Base-by-base conservation (phyloP, 2,113 vertebrate species). In the Lepidiolamprologus cunningtoni region DNA sequence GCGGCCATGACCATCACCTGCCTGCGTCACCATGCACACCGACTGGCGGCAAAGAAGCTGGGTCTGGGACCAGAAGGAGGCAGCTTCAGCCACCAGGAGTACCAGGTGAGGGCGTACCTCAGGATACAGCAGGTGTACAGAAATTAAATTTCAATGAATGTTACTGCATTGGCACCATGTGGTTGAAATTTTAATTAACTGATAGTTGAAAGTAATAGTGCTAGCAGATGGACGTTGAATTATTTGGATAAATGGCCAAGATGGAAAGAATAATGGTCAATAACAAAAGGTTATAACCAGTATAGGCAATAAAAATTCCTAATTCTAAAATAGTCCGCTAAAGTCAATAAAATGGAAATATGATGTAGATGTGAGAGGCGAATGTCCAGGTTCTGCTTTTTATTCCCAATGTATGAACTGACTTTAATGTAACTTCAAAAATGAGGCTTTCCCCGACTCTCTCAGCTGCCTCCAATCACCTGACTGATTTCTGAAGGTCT, bases 21-120 rank as follows among this genome's bases (percentile, higher is more conserved):
- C 87, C 92, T 98, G 79, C 96, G 98, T 11, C 97, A 97, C 89
- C 98, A 98, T 5, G 97, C 97, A 3, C 97, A 96, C 86, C 97
- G 98, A 63, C 94, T 97, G 42, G 97, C 98, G 1, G 97, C 98
- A 4, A 97, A 97, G 93, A 98, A 97, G 81, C 96, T 99, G 91
- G 97, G 98, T 0, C 93, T 99, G 91, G 98, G 97, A 3, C 97
- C 97, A 0, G 98, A 99, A 93, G 98, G 97, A 1, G 98, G 97
- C 8, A 95, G 95, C 0, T 97, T 98, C 94, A 98, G 96, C 53
- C 98, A 98, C 83, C 97, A 98, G 6, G 98, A 98, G 89, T 99
- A 99, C 94, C 98, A 99, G 98, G 98, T 99, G 93, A 83, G 89
- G 19, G 28, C 9, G 10, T 31, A 31, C 42, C 16, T 11, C 26